Percentiles rank a stretch among this genome's conserved stretches.
Evolutionary conservation across 2,888 invertebrate species (phyloP).

Genomic region (Exephanes ischioxanthus): DNA sequence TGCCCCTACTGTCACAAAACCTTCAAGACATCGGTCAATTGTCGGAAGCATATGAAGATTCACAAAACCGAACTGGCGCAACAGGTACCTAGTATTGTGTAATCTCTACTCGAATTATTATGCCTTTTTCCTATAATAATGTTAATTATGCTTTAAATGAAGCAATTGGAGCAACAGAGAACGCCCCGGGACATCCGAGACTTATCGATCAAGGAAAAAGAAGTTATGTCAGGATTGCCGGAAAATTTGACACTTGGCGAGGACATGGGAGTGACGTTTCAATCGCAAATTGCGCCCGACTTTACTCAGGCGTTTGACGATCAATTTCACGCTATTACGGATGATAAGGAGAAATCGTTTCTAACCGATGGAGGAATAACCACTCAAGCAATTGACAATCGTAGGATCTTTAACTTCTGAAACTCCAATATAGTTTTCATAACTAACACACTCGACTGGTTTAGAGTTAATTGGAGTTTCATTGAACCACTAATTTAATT

Average conservation of each 20-base stretch:
- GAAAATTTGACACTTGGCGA: constrained; percentile 72
- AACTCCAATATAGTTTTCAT: neutral
- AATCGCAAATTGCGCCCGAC: constrained; percentile 75
- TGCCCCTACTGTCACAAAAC: constrained; percentile 84
- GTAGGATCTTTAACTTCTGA: constrained; percentile 68
- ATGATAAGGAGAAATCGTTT: constrained; percentile 74
- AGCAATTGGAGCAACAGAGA: constrained; percentile 79
- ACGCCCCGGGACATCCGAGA: constrained; percentile 63
- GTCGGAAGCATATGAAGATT: constrained; percentile 89
- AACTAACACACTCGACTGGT: constrained; percentile 37
- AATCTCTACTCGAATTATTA: constrained; percentile 8
- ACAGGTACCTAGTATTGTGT: constrained; percentile 74
- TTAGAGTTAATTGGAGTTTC: constrained; percentile 23
- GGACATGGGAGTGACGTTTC: constrained; percentile 76
- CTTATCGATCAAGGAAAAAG: constrained; percentile 34
- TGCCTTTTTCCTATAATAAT: neutral
- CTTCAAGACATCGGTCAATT: constrained; percentile 86
- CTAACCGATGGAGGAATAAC: constrained; percentile 64
- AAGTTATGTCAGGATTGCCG: constrained; percentile 62
- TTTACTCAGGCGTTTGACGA: constrained; percentile 77
- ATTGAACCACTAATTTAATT: constrained; percentile 61
- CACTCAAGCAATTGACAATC: constrained; percentile 66
- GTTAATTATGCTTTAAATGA: constrained; percentile 20
- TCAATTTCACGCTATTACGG: constrained; percentile 73
- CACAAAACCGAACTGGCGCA: constrained; percentile 86